Base-by-base conservation (phyloP, 92 coral and sea anemone species). In the Hydrozoanthus gracilis region DNA sequence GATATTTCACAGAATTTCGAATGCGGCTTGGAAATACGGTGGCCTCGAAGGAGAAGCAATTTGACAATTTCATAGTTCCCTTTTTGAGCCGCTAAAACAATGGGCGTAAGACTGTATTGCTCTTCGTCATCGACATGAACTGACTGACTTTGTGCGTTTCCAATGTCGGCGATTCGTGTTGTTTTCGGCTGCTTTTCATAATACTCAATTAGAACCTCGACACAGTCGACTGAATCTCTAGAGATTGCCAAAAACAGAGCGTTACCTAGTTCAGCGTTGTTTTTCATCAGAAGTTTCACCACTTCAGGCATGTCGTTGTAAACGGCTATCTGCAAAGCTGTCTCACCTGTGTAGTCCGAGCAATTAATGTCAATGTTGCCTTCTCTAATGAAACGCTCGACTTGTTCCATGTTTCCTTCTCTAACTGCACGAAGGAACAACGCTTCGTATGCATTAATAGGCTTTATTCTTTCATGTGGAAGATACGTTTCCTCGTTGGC, bases 251-350 rank as follows among this genome's bases (percentile, higher is more conserved):
- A 94, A 48, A 95, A 87, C 62, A 95, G 84, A 35, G 98, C 93
- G 61, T 89, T 87, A 16, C 91, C 92, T 2, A 92, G 83, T 9
- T 92, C 94, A 3, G 94, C 95, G 0, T 88, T 85, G 56, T 76
- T 90, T 35, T 70, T 61, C 76, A 95, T 77, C 47, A 95, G 85
- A 47, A 62, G 82, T 17, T 83, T 61, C 51, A 92, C 83, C 58
- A 94, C 87, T 2, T 91, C 87, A 20, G 82, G 67, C 47, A 82
- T 83, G 54, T 90, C 83, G n/a, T 78, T 83, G 20, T 94, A 84
- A 6, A 94, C 93, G 12, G 98, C 98, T 66, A 92, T 92, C 79
- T 95, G 98, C 49, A 95, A 67, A 0, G 88, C 94, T 0, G 95
- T 95, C 48, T 86, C 89, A 9, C 98, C 98, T 16, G 89, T 84